Evolutionary conservation across 2,113 vertebrate genomes (phyloP).

Genomic region (Lepisosteus osseus): DNA sequence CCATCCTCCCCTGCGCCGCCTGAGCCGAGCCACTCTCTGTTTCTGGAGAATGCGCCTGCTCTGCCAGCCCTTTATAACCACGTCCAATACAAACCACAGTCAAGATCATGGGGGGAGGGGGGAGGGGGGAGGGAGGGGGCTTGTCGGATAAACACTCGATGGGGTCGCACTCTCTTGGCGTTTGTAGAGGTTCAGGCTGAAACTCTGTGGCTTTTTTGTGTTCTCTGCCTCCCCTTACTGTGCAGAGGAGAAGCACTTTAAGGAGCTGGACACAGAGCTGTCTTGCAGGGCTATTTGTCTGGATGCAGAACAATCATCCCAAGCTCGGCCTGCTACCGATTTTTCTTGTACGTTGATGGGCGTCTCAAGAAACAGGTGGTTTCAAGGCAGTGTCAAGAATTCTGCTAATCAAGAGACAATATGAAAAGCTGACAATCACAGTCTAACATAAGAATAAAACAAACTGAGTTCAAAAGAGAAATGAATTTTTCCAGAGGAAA

Average conservation of each 20-base stretch:
- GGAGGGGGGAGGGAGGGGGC: not conserved
- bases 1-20: not conserved
- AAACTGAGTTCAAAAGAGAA: too few species aligned
- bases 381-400: too few species aligned
- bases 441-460: too few species aligned
- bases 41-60: not conserved
- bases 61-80: conserved; percentile 18
- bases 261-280: too few species aligned
- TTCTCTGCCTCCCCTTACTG: not conserved
- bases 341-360: too few species aligned
- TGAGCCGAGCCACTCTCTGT: not conserved
- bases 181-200: not conserved
- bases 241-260: not conserved
- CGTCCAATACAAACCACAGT: conserved; percentile 8
- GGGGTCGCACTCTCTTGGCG: not conserved
- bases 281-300: too few species aligned
- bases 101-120: not conserved
- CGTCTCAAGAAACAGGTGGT: too few species aligned
- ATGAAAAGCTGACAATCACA: too few species aligned
- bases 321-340: too few species aligned
- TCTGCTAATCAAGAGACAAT: too few species aligned
- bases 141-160: not conserved
- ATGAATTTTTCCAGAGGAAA: too few species aligned
- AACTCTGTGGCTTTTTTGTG: not conserved
- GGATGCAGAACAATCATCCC: too few species aligned